Percentiles rank a stretch among this genome's conserved stretches.
These are phyloP conservation scores for Aethes cnicana DNA, from an alignment of 2,888 invertebrate species.

Conservation along the genomic window DNA sequence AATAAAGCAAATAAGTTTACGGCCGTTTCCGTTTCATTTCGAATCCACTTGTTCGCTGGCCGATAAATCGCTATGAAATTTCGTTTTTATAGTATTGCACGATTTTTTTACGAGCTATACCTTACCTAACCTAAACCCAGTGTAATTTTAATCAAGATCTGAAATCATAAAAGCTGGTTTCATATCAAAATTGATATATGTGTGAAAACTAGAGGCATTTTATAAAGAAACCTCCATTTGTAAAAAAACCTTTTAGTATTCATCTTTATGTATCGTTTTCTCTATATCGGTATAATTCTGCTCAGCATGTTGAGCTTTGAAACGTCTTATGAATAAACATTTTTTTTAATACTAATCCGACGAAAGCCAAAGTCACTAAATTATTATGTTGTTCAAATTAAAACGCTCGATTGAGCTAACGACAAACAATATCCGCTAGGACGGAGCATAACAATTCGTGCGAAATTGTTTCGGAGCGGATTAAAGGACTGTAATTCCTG, in stretches of 20 bases:
- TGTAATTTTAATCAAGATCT: conserved; percentile 5
- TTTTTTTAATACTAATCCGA: too few species aligned
- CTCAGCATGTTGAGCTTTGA: too few species aligned
- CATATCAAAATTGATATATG: not conserved
- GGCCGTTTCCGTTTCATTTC: conserved; percentile 35
- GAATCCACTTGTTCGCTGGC: conserved; percentile 16
- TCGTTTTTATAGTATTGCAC: conserved; percentile 11
- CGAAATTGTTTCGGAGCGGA: conserved; percentile 63
- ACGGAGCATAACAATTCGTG: conserved; percentile 52
- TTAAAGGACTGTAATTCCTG: conserved; percentile 62
- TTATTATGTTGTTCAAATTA: conserved; percentile 34
- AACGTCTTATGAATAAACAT: too few species aligned
- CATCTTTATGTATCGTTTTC: too few species aligned
- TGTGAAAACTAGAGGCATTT: too few species aligned
- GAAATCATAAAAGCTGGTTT: not conserved
- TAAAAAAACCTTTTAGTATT: too few species aligned
- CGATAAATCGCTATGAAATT: conserved; percentile 15
- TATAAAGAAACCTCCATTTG: too few species aligned
- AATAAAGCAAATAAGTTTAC: conserved; percentile 52
- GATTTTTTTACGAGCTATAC: conserved; percentile 11
- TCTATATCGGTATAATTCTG: too few species aligned
- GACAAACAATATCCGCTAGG: conserved; percentile 44
- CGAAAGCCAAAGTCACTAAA: conserved; percentile 13
- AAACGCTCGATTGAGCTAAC: conserved; percentile 44
- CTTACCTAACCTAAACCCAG: not conserved